A percentile compares a stretch with the other conserved stretches of the same genome.
Evolutionary conservation across 2,888 invertebrate genomes (phyloP).

Genomic region (Pollenia amentaria): DNA sequence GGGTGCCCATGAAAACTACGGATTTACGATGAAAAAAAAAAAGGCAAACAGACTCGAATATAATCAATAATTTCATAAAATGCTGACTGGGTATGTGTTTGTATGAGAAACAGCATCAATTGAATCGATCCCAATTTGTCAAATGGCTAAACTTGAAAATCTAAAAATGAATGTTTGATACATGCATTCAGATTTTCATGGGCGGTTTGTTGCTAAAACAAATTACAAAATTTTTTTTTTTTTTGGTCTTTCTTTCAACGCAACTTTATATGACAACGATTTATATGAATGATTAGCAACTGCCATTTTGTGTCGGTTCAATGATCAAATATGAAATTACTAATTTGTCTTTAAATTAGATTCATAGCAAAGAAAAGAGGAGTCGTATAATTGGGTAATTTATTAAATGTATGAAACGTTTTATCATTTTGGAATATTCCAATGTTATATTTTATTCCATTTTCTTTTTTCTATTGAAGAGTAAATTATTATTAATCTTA

Average conservation of each 20-base stretch:
- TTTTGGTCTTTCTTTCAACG: background rate
- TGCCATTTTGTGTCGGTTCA: slow-evolving; percentile 24
- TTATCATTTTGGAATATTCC: too few species aligned
- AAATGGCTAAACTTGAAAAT: slow-evolving; percentile 67
- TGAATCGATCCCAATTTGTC: slow-evolving; percentile 71
- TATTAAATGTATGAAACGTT: background rate
- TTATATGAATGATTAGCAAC: slow-evolving; percentile 42
- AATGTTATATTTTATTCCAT: background rate
- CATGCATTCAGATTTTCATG: slow-evolving; percentile 63
- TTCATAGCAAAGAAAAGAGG: too few species aligned
- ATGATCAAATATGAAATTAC: slow-evolving; percentile 36
- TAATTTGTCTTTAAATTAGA: background rate
- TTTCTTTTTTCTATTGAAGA: background rate
- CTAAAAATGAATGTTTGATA: slow-evolving; percentile 71
- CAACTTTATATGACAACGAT: slow-evolving; percentile 60
- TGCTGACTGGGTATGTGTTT: background rate
- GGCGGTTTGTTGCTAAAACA: slow-evolving; percentile 37
- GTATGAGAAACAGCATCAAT: slow-evolving; percentile 34
- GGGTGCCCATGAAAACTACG: too few species aligned
- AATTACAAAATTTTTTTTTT: background rate
- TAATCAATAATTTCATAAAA: too few species aligned
- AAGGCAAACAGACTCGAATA: too few species aligned
- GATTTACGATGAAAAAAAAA: too few species aligned
- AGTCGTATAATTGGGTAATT: slow-evolving; percentile 28
- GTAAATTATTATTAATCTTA: background rate